These are phyloP conservation scores for Orchesella cincta DNA, from an alignment of 1,140 invertebrate genomes.

Conservation along the genomic window DNA sequence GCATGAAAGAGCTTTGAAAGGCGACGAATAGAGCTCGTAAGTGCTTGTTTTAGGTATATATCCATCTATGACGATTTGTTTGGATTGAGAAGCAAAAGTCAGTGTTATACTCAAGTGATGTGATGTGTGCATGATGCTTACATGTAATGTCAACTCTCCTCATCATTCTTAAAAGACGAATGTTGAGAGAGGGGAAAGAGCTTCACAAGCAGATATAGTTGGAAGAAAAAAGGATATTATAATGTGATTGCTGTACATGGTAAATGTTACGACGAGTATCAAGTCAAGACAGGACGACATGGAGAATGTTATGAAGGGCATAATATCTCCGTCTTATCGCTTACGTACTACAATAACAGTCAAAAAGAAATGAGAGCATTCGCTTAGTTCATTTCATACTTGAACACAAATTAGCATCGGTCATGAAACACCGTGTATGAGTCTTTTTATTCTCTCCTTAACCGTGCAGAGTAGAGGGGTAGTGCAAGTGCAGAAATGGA, in stretches of 20 bases:
- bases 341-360: neutral
- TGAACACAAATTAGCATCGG: constrained; percentile 17
- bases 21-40: neutral
- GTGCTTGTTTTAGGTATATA: neutral
- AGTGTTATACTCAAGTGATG: too few species aligned
- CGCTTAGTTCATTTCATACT: neutral
- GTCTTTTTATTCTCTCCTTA: too few species aligned
- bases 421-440: too few species aligned
- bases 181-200: neutral
- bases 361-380: neutral
- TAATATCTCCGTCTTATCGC: neutral
- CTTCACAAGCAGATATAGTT: neutral
- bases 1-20: neutral
- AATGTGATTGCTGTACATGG: neutral
- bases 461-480: too few species aligned
- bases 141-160: neutral
- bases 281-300: neutral
- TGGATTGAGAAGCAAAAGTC: neutral
- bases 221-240: neutral
- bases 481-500: too few species aligned
- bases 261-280: constrained; percentile 14
- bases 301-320: constrained; percentile 19
- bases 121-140: neutral
- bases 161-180: neutral
- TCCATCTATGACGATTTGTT: neutral